Conservation (phyloP, 1,140 invertebrate genomes). For the Cotesia typhae region DNA sequence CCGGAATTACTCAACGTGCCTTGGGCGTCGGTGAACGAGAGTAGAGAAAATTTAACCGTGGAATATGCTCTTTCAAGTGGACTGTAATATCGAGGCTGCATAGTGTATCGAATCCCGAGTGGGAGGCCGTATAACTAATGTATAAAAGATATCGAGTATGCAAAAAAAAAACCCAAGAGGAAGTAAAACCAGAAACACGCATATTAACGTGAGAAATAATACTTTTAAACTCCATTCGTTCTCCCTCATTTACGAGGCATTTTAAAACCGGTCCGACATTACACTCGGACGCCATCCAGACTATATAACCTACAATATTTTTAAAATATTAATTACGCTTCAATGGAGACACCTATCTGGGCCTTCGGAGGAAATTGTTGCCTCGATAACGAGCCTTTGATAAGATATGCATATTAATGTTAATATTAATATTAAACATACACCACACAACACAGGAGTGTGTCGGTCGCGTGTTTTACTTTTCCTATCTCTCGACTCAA, state of each 20-base stretch:
- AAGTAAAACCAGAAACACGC: too few relatives aligned
- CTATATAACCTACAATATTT: conserved; percentile 3
- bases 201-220: too few relatives aligned
- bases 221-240: too few relatives aligned
- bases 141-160: too few relatives aligned
- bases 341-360: conserved; percentile 18
- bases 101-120: too few relatives aligned
- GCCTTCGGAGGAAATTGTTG: conserved; percentile 25
- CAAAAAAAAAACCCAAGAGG: too few relatives aligned
- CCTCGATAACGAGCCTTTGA: conserved; percentile 36
- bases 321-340: conserved; percentile 7
- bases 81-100: conserved; percentile 19
- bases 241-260: too few relatives aligned
- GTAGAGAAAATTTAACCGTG: conserved; percentile 12
- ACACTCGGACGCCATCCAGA: background rate
- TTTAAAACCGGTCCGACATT: too few relatives aligned
- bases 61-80: conserved; percentile 22
- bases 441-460: background rate
- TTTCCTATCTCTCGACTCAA: conserved; percentile 15
- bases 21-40: too few relatives aligned
- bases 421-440: too few relatives aligned
- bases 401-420: conserved; percentile 2
- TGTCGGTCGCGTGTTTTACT: conserved; percentile 19
- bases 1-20: too few relatives aligned
- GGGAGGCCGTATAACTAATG: background rate